Conservation (phyloP, 2,888 invertebrate genomes). For the Luffia ferchaultella region DNA sequence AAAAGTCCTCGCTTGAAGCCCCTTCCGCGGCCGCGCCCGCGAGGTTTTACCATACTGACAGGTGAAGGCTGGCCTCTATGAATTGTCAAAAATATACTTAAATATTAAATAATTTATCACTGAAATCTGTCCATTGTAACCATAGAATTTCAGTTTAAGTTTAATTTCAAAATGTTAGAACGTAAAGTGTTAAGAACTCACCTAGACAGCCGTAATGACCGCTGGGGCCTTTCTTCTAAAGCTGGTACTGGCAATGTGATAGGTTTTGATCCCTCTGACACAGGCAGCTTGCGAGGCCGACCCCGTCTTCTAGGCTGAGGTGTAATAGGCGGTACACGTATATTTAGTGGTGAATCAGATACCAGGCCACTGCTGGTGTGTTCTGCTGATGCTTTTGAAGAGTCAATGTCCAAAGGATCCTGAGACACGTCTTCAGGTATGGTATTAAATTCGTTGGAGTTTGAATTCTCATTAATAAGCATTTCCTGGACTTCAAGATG, state of each 20-base stretch:
- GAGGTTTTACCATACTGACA: conserved; percentile 38
- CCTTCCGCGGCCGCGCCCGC: conserved; percentile 40
- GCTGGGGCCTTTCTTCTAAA: conserved; percentile 52
- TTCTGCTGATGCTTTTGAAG: conserved; percentile 23
- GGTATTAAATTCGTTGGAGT: conserved; percentile 44
- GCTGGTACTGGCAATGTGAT: conserved; percentile 39
- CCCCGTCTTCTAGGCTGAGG: conserved; percentile 57
- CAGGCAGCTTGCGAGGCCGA: conserved; percentile 48
- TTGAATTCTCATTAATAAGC: conserved; percentile 53
- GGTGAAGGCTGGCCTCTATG: conserved; percentile 49
- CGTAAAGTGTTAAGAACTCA: too few species aligned
- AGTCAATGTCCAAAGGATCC: conserved; percentile 51
- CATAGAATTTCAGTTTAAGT: too few species aligned
- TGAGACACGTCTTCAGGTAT: conserved; percentile 42
- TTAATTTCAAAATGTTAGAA: too few species aligned
- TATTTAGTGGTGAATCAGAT: conserved; percentile 17
- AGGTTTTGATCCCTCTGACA: conserved; percentile 40
- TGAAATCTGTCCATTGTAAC: too few species aligned
- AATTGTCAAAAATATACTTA: conserved; percentile 9
- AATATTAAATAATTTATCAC: too few species aligned
- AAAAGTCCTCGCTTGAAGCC: conserved; percentile 26
- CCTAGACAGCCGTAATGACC: conserved; percentile 53
- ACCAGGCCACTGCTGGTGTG: neutral
- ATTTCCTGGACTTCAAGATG: conserved; percentile 42
- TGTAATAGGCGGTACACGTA: conserved; percentile 29